These are phyloP conservation scores for Neogale vison DNA, from an alignment of 2,113 vertebrate genomes.

Conservation along the genomic window DNA sequence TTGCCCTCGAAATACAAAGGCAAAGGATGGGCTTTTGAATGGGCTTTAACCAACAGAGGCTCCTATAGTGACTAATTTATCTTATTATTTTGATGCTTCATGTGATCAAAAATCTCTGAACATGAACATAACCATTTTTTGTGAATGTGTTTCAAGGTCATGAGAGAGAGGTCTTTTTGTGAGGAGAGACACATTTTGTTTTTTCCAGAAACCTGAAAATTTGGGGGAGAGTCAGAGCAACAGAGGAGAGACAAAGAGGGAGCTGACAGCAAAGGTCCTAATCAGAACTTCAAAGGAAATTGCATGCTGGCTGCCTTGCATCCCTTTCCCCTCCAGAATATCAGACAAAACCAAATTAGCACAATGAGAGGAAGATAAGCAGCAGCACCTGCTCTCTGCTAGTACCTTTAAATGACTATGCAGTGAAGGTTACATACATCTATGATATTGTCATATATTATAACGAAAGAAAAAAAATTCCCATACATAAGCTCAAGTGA, in stretches of 20 bases:
- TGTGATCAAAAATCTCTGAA: not conserved
- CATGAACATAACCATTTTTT: not conserved
- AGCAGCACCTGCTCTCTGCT: not conserved
- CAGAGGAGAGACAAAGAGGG: not conserved
- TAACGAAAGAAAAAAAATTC: not conserved
- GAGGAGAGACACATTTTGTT: not conserved
- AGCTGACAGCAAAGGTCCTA: not conserved
- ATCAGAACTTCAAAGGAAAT: not conserved
- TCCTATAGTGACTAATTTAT: not conserved
- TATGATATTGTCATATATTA: not conserved
- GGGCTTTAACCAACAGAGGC: not conserved
- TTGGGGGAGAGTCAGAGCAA: not conserved
- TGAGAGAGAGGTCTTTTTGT: not conserved
- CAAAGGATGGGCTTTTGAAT: too few relatives aligned
- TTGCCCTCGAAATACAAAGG: not conserved
- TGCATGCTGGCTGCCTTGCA: not conserved
- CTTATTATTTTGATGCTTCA: not conserved
- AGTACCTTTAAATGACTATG: not conserved
- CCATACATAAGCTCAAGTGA: not conserved
- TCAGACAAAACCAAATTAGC: not conserved
- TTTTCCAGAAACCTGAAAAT: not conserved
- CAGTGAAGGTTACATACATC: not conserved
- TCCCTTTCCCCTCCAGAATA: not conserved
- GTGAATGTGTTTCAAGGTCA: not conserved
- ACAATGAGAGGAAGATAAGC: not conserved